Evolutionary conservation across 2,113 vertebrate genomes (phyloP).

Genomic region (Saiga tatarica): DNA sequence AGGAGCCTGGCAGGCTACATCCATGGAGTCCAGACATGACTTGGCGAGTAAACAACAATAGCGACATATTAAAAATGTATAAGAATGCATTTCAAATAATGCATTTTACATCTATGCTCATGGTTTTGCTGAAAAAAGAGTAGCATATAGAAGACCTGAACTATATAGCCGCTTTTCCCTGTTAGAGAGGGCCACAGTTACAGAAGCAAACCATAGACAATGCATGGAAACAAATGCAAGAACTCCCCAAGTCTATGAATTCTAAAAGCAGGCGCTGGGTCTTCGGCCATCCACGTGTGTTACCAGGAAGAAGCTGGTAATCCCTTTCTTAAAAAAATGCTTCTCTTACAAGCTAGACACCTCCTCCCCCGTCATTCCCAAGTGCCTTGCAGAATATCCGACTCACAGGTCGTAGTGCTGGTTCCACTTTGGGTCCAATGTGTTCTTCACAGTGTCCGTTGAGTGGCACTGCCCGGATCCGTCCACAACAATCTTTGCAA

Average conservation of each 20-base stretch:
- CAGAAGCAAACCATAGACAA: background rate
- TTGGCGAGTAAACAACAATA: background rate
- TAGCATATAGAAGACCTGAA: background rate
- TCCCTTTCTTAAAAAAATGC: background rate
- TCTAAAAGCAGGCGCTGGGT: background rate
- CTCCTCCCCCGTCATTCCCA: background rate
- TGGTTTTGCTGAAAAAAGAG: background rate
- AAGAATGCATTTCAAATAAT: background rate
- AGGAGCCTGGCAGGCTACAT: background rate
- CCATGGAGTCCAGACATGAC: background rate
- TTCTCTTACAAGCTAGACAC: background rate
- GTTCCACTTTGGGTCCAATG: slow-evolving; percentile 98
- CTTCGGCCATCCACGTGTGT: background rate
- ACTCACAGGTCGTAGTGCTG: slow-evolving; percentile 99
- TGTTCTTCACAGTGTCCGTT: slow-evolving; percentile 99
- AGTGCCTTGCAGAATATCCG: background rate
- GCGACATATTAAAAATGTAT: background rate
- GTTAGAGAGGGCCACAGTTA: background rate
- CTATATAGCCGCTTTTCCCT: background rate
- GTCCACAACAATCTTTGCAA: slow-evolving; percentile 98
- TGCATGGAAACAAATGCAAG: background rate
- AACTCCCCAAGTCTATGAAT: background rate
- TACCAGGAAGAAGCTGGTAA: background rate
- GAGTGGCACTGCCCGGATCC: slow-evolving; percentile 99
- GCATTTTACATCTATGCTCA: background rate